A percentile compares a stretch with the other conserved stretches of the same genome.
These are phyloP conservation scores for Trachythela sp. DNA, from an alignment of 64 coral and sea anemone genomes.

Conservation along the genomic window DNA sequence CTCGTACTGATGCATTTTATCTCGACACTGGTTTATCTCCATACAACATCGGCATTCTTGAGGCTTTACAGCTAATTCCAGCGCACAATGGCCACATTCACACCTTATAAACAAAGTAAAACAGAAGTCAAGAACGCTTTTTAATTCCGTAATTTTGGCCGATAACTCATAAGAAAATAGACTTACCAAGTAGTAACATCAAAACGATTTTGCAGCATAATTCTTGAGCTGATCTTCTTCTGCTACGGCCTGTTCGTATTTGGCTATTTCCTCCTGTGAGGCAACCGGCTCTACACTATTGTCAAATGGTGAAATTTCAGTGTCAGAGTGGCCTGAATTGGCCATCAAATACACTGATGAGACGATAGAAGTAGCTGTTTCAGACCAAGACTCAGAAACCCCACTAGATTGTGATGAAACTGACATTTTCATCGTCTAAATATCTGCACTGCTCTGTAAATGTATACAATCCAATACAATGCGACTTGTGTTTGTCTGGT, in stretches of 20 bases:
- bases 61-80: not conserved
- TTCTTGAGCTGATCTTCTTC: not conserved
- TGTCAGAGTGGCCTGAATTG: not conserved
- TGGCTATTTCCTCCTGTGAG: not conserved
- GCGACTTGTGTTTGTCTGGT: not conserved
- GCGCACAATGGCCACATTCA: slow-evolving; percentile 23
- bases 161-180: not conserved
- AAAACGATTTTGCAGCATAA: not conserved
- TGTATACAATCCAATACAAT: not conserved
- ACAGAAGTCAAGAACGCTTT: not conserved
- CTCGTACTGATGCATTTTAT: slow-evolving; percentile 14
- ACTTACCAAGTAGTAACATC: not conserved
- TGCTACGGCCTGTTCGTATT: not conserved
- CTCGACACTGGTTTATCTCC: slow-evolving; percentile 10
- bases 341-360: not conserved
- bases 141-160: too few relatives aligned
- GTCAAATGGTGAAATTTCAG: not conserved
- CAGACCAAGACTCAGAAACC: not conserved
- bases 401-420: not conserved
- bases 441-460: not conserved
- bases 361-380: not conserved
- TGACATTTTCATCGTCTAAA: not conserved
- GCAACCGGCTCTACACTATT: not conserved
- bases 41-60: slow-evolving; percentile 44
- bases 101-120: slow-evolving; percentile 15